Evolutionary conservation across 2,797 vertebrate genomes (phyloP).

Genomic region (Denticeps clupeoides): DNA sequence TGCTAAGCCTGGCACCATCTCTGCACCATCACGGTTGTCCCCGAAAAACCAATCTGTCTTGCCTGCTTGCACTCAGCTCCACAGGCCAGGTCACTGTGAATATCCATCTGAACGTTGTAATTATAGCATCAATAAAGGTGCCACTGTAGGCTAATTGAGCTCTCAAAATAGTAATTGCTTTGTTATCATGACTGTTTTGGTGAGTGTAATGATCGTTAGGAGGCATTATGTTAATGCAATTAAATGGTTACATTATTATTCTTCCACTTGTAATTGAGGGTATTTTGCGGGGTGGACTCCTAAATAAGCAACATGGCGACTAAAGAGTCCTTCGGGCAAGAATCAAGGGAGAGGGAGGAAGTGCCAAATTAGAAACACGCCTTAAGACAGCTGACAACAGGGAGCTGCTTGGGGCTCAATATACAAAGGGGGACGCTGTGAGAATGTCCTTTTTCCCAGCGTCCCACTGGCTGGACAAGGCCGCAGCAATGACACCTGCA

Average conservation of each 20-base stretch:
- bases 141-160: slow-evolving; percentile 50
- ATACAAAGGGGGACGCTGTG: too few relatives aligned
- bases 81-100: slow-evolving; percentile 27
- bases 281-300: slow-evolving; percentile 32
- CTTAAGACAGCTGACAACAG: slow-evolving; percentile 7
- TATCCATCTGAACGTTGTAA: slow-evolving; percentile 44
- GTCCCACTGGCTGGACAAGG: too few relatives aligned
- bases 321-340: slow-evolving; percentile 17
- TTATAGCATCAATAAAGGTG: slow-evolving; percentile 52
- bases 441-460: too few relatives aligned
- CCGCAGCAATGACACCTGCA: slow-evolving; percentile 22
- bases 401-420: not conserved
- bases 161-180: slow-evolving; percentile 64
- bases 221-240: slow-evolving; percentile 64
- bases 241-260: slow-evolving; percentile 54
- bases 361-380: slow-evolving; percentile 8
- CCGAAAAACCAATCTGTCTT: not conserved
- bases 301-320: slow-evolving; percentile 36
- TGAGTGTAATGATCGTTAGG: slow-evolving; percentile 57
- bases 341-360: slow-evolving; percentile 1
- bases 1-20: slow-evolving; percentile 8
- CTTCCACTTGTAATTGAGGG: slow-evolving; percentile 44
- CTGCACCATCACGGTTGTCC: slow-evolving; percentile 8
- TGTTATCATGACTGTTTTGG: slow-evolving; percentile 56
- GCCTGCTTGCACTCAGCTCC: slow-evolving; percentile 18